These are phyloP conservation scores for Ibidorhyncha struthersii DNA, from an alignment of 2,113 vertebrate species.

Conservation along the genomic window DNA sequence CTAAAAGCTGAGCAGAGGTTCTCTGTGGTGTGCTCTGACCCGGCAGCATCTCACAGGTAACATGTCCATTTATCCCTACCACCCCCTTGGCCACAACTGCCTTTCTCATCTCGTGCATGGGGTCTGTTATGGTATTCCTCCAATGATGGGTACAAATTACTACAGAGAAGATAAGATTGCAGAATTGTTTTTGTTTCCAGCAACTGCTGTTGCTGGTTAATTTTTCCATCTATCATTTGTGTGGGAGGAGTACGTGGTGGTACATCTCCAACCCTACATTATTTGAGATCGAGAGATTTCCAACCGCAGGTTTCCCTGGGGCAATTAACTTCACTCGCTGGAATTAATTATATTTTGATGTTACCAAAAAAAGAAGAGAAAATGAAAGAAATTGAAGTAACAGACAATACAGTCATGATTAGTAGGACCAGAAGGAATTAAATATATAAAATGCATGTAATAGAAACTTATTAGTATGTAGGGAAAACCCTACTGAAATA, in stretches of 20 bases:
- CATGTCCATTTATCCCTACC: fast-evolving
- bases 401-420: not conserved
- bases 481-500: not conserved
- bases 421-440: not conserved
- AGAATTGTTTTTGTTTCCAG: constrained; percentile 1
- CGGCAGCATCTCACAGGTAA: not conserved
- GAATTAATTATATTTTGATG: not conserved
- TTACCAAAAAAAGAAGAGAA: not conserved
- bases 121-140: not conserved
- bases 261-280: not conserved
- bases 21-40: not conserved
- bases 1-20: not conserved
- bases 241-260: not conserved
- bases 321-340: not conserved
- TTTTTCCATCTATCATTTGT: not conserved
- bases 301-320: not conserved
- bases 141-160: constrained; percentile 4
- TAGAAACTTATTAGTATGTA: not conserved
- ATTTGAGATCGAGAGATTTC: not conserved
- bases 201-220: not conserved
- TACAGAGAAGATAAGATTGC: constrained; percentile 20
- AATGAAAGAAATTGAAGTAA: not conserved
- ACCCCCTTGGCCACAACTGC: not conserved
- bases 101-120: not conserved
- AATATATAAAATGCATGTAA: not conserved